Percentiles rank a stretch among this genome's conserved stretches.
Evolutionary conservation across 2,797 vertebrate genomes (phyloP).

Genomic region (Silurus lanzhouensis): DNA sequence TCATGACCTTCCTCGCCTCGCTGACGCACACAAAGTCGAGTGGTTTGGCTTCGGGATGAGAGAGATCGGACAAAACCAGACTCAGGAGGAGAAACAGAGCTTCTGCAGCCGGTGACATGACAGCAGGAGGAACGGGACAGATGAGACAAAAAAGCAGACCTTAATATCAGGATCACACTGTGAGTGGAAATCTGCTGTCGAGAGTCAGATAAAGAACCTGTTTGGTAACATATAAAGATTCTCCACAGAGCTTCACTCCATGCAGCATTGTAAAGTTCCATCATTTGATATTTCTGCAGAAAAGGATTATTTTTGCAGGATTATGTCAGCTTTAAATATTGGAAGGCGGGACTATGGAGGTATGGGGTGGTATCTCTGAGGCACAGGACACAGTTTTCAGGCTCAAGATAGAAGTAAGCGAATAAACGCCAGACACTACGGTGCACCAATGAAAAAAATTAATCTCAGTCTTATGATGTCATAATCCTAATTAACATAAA

Average conservation of each 20-base stretch:
- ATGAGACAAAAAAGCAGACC: background rate
- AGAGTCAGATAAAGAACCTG: too few relatives aligned
- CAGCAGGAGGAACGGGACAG: background rate
- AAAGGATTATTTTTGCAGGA: too few relatives aligned
- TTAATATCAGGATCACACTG: too few relatives aligned
- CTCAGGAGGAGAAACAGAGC: constrained; percentile 67
- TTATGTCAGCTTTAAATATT: background rate
- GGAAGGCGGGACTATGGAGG: background rate
- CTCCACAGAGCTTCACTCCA: too few relatives aligned
- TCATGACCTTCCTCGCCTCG: constrained; percentile 66
- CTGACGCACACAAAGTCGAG: constrained; percentile 71
- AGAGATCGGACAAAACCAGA: constrained; percentile 65
- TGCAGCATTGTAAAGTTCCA: too few relatives aligned
- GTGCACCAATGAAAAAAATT: too few relatives aligned
- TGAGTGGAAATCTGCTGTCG: too few relatives aligned
- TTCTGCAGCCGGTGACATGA: constrained; percentile 52
- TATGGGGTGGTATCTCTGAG: background rate
- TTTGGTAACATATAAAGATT: too few relatives aligned
- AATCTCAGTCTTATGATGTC: too few relatives aligned
- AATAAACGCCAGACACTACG: background rate
- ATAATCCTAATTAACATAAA: too few relatives aligned
- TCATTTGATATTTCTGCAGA: too few relatives aligned
- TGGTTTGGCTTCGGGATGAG: constrained; percentile 64
- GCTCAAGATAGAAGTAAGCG: background rate
- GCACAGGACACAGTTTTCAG: background rate